A percentile compares a stretch with the other conserved stretches of the same genome.
phyloP scores from a whole-genome alignment of 35 echinoderm and acorn worm species.

The Holothuria glaberrima region DNA sequence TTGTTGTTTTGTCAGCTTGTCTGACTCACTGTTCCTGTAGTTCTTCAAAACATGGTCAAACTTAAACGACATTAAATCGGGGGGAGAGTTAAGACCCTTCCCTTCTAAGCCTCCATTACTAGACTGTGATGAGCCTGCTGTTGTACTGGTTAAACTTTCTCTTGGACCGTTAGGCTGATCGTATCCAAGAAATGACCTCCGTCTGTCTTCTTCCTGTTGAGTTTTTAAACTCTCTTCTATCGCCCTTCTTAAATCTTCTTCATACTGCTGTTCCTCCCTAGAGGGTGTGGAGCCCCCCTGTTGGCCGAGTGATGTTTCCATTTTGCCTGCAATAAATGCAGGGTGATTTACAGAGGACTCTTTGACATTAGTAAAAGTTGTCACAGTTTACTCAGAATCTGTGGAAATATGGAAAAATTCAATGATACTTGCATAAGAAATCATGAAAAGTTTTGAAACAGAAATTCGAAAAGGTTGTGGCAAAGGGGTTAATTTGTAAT shows the following conservation, averaged over 20 bases:
- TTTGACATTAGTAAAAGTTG: too few species aligned
- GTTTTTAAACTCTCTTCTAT: conserved; percentile 45
- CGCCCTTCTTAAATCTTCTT: conserved; percentile 36
- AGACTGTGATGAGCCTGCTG: background rate
- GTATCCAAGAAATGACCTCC: conserved; percentile 27
- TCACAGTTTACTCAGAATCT: too few species aligned
- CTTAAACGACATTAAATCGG: conserved; percentile 83
- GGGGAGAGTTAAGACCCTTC: background rate
- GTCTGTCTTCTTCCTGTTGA: conserved; percentile 9
- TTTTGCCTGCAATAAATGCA: background rate
- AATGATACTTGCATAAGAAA: too few species aligned
- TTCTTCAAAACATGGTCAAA: conserved; percentile 94
- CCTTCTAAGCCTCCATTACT: background rate
- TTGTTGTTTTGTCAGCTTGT: background rate
- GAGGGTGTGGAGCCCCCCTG: background rate
- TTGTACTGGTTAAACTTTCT: background rate
- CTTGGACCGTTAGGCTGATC: background rate
- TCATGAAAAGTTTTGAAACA: too few species aligned
- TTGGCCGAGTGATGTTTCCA: conserved; percentile 27
- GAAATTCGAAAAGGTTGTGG: too few species aligned
- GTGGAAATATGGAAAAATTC: too few species aligned
- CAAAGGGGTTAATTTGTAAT: too few species aligned
- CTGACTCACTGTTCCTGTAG: conserved; percentile 19
- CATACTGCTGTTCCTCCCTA: conserved; percentile 21
- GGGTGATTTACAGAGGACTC: too few species aligned